Percentiles rank a stretch among this genome's conserved stretches.
phyloP scores from a whole-genome alignment of 1,140 invertebrate genomes.

The Papilio helenus region DNA sequence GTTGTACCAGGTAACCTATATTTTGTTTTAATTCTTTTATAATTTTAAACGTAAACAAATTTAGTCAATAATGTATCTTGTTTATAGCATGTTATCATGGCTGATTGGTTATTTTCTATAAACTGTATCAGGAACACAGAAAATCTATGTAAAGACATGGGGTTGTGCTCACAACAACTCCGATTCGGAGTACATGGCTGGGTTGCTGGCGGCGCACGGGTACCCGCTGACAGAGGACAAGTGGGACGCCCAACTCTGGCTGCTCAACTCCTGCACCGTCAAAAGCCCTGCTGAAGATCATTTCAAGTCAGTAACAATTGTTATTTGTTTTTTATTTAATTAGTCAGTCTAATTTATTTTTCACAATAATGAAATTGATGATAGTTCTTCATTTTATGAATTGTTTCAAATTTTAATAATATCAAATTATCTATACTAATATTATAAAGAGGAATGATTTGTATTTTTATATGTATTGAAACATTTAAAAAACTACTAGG shows the following conservation, averaged over 20 bases:
- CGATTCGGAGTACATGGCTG: conserved; percentile 99
- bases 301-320: conserved; percentile 85
- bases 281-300: conserved; percentile 99
- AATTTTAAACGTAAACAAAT: conserved; percentile 15
- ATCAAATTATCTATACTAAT: too few relatives aligned
- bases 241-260: conserved; percentile 94
- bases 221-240: conserved; percentile 94
- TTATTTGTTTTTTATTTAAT: not conserved
- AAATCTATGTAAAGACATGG: conserved; percentile 98
- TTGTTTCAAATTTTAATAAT: too few relatives aligned
- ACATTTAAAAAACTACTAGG: too few relatives aligned
- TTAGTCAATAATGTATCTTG: too few relatives aligned
- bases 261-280: conserved; percentile 98
- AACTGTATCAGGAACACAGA: conserved; percentile 89
- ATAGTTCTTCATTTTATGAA: too few relatives aligned
- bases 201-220: conserved; percentile 93
- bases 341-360: too few relatives aligned
- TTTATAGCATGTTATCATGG: not conserved
- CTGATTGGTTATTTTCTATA: not conserved
- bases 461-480: too few relatives aligned
- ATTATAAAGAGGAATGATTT: too few relatives aligned
- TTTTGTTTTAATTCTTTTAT: conserved; percentile 36
- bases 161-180: conserved; percentile 98
- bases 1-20: conserved; percentile 92
- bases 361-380: too few relatives aligned